A percentile compares a stretch with the other conserved stretches of the same genome.
Evolutionary conservation across 1,140 invertebrate genomes (phyloP).

Genomic region (Achatina immaculata): DNA sequence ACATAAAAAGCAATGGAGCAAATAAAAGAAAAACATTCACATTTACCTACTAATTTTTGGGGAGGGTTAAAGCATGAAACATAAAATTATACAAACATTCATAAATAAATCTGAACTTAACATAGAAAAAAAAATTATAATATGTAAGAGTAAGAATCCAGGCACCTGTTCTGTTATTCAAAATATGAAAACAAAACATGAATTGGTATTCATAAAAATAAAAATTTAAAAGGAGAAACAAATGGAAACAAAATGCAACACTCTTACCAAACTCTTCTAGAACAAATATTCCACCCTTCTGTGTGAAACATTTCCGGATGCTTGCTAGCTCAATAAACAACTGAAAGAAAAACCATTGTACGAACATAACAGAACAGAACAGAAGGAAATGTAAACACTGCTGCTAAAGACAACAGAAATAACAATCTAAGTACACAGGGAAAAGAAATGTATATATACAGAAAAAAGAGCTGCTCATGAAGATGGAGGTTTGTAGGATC

Average conservation of each 20-base stretch:
- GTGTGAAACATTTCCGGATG: conserved; percentile 99
- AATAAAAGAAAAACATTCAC: background rate
- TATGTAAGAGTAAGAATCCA: background rate
- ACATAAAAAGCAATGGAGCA: background rate
- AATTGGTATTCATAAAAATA: background rate
- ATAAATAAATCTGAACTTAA: background rate
- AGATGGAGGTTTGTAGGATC: background rate
- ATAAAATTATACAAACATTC: background rate
- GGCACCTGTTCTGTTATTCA: background rate
- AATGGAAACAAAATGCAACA: conserved; percentile 38
- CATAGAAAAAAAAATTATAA: background rate
- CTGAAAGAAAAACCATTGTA: conserved; percentile 78
- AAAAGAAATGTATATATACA: conserved; percentile 5
- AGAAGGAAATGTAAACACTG: conserved; percentile 28
- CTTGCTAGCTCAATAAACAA: conserved; percentile 99
- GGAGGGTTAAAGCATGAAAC: background rate
- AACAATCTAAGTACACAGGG: conserved; percentile 12
- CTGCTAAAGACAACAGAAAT: conserved; percentile 21
- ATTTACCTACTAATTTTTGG: background rate
- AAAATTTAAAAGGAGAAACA: conserved; percentile 31
- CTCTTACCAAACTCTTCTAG: conserved; percentile 86
- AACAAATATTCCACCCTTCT: conserved; percentile 98
- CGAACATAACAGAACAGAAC: conserved; percentile 56
- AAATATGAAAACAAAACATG: background rate
- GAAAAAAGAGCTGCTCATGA: background rate